phyloP scores from a whole-genome alignment of 2,113 vertebrate genomes.

The Xenotilapia caudafasciata region DNA sequence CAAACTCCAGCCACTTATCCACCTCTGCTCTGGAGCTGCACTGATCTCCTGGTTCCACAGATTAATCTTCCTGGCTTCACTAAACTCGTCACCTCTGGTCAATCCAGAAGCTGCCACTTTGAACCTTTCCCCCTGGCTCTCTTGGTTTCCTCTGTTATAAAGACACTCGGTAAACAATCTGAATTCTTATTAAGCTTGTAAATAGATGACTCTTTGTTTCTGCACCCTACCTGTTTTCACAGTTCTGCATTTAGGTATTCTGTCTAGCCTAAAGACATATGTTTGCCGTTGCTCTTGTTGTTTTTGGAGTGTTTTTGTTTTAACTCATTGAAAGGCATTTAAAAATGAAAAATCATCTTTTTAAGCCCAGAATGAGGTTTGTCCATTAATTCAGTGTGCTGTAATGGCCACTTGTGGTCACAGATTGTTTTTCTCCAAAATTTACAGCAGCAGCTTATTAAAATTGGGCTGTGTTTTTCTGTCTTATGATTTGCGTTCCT shows the following conservation, averaged over 20 bases:
- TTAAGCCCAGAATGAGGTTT: neutral
- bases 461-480: neutral
- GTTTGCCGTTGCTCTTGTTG: neutral
- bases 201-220: neutral
- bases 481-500: neutral
- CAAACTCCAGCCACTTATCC: neutral
- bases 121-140: neutral
- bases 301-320: neutral
- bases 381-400: neutral
- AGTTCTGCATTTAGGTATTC: neutral
- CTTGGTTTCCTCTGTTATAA: neutral
- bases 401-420: neutral
- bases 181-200: neutral
- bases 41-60: neutral
- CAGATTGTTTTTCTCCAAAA: neutral
- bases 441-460: neutral
- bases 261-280: neutral
- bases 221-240: neutral
- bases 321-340: neutral
- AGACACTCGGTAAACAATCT: neutral
- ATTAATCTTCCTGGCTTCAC: neutral
- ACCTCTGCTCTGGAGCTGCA: neutral
- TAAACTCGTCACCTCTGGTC: neutral
- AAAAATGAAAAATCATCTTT: neutral
- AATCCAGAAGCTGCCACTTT: neutral